Evolutionary conservation across 1,140 invertebrate species (phyloP).

Genomic region (Linepithema humile): DNA sequence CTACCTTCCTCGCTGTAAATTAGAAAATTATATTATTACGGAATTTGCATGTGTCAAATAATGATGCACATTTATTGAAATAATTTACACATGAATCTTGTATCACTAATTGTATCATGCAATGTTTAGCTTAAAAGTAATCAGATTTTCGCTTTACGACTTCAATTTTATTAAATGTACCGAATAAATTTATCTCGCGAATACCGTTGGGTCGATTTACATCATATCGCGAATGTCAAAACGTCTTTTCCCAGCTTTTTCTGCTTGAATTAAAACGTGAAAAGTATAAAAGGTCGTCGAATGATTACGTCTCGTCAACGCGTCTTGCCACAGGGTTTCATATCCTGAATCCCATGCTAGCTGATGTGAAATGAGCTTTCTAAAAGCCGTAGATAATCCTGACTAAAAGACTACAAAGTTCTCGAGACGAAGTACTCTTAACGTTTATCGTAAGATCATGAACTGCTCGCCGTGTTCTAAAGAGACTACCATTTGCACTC

Average conservation of each 20-base stretch:
- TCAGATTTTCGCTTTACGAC: not conserved
- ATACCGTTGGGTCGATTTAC: not conserved
- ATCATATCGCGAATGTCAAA: not conserved
- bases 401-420: constrained; percentile 49
- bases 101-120: not conserved
- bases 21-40: not conserved
- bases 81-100: not conserved
- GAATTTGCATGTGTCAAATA: not conserved
- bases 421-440: constrained; percentile 16
- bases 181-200: not conserved
- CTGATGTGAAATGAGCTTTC: constrained; percentile 15
- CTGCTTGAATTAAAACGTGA: not conserved
- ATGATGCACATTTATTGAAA: not conserved
- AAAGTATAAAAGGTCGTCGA: not conserved
- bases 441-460: constrained; percentile 44
- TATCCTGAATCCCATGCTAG: not conserved
- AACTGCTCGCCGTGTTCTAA: constrained; percentile 25
- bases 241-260: not conserved
- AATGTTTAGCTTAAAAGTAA: not conserved
- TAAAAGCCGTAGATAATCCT: constrained; percentile 33
- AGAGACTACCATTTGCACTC: constrained; percentile 18
- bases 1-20: not conserved
- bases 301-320: constrained; percentile 28
- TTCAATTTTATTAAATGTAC: not conserved
- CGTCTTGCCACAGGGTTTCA: constrained; percentile 3